Base-by-base conservation (phyloP, 2,888 invertebrate species). In the Balanococcus diminutus region DNA sequence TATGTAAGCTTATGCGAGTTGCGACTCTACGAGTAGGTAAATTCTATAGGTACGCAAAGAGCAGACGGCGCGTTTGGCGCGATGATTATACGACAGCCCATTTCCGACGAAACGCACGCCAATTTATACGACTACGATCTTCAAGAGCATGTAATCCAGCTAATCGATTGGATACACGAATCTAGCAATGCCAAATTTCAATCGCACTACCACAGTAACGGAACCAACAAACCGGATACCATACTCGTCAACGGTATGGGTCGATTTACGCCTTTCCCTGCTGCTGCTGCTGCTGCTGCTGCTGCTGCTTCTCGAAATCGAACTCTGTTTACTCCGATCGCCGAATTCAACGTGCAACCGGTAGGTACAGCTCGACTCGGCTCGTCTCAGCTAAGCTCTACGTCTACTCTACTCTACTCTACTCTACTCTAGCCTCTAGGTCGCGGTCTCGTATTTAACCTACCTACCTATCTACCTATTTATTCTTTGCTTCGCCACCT, bases 61-160 rank as follows among this genome's bases (percentile, higher is more conserved):
- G 95, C 95, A 2, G 96, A 97, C 88, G 97, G 97, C 0, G 93
- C 94, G 0, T 96, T 94, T 86, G 96, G 97, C 0, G 91, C 95
- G 0, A 90, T 96, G 82, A 93, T 96, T 84, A 93, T 97, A 22
- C 92, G 94, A 14, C 92, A 92, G 39, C 93, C 95, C 0, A 92
- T 92, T 87, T 91, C 92, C 0, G 90, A 91, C 4, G 93, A 96
- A 86, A 92, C 92, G 9, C 94, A 95, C 88, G 91, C 91, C 0
- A 90, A 91, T 9, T 90, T 94, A 0, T 97, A 96, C 90, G 97
- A 97, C 89, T 92, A 92, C 88, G 97, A 97, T 89, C 91, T 94
- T 89, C 91, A 93, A 0, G 93, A 94, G 51, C 96, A 97, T 90
- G 92, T 93, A 1, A 92, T 97, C 89, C 90, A 93, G 4, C 91